Conservation (phyloP, 2,888 invertebrate genomes). For the Troides aeacus region DNA sequence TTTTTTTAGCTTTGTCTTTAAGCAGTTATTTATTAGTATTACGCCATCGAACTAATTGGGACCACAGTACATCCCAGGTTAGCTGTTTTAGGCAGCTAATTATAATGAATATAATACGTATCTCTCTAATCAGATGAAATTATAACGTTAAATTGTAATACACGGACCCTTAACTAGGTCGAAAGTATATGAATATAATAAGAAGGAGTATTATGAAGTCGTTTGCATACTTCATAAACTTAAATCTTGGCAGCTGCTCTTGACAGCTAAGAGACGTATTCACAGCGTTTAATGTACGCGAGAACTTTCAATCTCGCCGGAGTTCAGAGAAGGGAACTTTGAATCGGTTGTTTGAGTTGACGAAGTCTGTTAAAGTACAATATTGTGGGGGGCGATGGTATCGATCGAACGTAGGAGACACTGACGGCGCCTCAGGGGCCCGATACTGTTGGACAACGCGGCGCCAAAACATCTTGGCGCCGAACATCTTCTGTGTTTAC, state of each 20-base stretch:
- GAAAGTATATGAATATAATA: slow-evolving; percentile 7
- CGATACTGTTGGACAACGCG: slow-evolving; percentile 7
- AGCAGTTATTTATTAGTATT: too few relatives aligned
- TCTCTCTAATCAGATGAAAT: not conserved
- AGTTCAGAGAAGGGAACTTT: slow-evolving; percentile 19
- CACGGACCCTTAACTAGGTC: not conserved
- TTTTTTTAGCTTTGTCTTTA: not conserved
- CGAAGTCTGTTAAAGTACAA: slow-evolving; percentile 25
- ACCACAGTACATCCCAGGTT: not conserved
- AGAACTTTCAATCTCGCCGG: slow-evolving; percentile 16
- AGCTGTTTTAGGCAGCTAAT: not conserved
- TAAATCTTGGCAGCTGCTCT: slow-evolving; percentile 12
- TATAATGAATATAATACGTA: not conserved
- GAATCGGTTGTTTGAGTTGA: slow-evolving; percentile 24
- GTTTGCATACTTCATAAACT: slow-evolving; percentile 23
- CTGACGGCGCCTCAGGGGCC: not conserved
- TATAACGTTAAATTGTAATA: not conserved
- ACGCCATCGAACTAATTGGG: too few relatives aligned
- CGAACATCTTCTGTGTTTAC: not conserved
- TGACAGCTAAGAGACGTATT: slow-evolving; percentile 26
- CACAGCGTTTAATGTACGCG: slow-evolving; percentile 19
- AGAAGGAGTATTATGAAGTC: not conserved
- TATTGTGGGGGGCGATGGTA: slow-evolving; percentile 19
- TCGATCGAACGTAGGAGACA: slow-evolving; percentile 16
- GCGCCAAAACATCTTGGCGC: slow-evolving; percentile 15